A percentile compares a stretch with the other conserved stretches of the same genome.
Conservation (phyloP, 2,113 vertebrate species). For the Strix aluco region DNA sequence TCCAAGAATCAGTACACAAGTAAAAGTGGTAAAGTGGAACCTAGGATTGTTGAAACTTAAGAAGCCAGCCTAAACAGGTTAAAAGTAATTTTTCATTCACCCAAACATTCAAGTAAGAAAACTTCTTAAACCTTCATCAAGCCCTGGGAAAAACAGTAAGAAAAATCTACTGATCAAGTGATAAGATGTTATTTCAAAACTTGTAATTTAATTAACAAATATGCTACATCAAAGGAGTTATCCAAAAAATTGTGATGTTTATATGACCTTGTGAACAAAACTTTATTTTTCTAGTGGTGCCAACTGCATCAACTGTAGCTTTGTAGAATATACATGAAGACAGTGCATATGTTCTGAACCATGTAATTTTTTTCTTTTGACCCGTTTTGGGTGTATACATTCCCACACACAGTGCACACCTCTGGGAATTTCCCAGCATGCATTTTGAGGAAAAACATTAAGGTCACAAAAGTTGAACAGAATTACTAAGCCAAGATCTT, state of each 20-base stretch:
- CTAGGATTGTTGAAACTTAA: background rate
- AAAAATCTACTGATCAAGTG: background rate
- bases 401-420: background rate
- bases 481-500: slow-evolving; percentile 37
- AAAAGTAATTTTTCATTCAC: background rate
- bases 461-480: slow-evolving; percentile 37
- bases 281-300: background rate
- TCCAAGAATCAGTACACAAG: background rate
- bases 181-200: background rate
- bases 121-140: background rate
- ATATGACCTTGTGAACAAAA: background rate
- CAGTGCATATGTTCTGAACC: background rate
- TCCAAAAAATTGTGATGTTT: background rate
- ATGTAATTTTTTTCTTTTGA: background rate
- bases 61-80: background rate
- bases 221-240: background rate
- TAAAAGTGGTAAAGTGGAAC: background rate
- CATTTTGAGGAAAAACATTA: slow-evolving; percentile 15
- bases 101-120: background rate
- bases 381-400: background rate
- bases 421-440: slow-evolving; percentile 31
- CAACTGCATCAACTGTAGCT: background rate
- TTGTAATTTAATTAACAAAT: background rate
- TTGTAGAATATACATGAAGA: background rate
- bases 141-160: background rate